phyloP scores from a whole-genome alignment of 2,888 invertebrate genomes.

The Sphinx pinastri region DNA sequence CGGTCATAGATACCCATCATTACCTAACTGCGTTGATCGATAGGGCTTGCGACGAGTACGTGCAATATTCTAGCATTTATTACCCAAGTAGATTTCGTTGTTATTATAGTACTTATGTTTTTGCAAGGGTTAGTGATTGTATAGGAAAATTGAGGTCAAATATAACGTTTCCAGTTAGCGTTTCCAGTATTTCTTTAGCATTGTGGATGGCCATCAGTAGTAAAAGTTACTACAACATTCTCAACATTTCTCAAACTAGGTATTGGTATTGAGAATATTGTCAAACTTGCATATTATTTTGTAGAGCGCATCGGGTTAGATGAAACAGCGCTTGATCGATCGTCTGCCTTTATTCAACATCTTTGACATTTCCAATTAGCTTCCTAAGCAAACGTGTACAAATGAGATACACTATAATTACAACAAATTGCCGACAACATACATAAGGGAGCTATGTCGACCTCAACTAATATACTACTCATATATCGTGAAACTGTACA shows the following conservation, averaged over 20 bases:
- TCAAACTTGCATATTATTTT: not conserved
- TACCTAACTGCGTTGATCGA: constrained; percentile 10
- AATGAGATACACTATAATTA: constrained; percentile 8
- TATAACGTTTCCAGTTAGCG: too few relatives aligned
- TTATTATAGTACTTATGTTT: not conserved
- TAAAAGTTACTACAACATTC: not conserved
- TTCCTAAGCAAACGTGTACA: constrained; percentile 4
- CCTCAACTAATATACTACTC: not conserved
- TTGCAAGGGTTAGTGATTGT: too few relatives aligned
- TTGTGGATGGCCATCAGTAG: too few relatives aligned
- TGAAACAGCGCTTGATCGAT: constrained; percentile 7
- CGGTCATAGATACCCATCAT: constrained; percentile 23
- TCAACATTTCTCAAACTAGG: not conserved
- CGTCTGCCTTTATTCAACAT: not conserved
- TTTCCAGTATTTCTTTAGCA: too few relatives aligned
- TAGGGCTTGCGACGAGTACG: constrained; percentile 2
- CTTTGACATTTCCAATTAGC: constrained; percentile 14
- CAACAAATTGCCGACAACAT: constrained; percentile 8
- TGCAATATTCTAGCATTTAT: not conserved
- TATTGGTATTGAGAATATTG: not conserved
- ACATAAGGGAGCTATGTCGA: not conserved
- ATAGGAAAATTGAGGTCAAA: too few relatives aligned
- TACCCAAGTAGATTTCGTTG: not conserved
- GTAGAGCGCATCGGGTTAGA: not conserved
- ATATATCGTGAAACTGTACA: not conserved